Evolutionary conservation across 2,888 invertebrate genomes (phyloP).

Genomic region (Gibbula magus): DNA sequence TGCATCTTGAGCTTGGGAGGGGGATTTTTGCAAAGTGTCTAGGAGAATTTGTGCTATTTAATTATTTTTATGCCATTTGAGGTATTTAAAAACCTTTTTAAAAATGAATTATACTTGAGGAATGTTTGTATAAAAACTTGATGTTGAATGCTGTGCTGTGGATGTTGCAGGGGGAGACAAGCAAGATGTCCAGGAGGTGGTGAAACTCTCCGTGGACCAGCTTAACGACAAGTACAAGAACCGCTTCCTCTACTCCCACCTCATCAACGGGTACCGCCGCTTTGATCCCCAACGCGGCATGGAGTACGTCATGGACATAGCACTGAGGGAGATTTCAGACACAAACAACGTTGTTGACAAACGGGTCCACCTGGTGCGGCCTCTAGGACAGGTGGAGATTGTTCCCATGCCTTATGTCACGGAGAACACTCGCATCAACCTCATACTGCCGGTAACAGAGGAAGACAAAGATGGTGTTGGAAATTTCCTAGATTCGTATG

Average conservation of each 20-base stretch:
- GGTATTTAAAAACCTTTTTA: too few species aligned
- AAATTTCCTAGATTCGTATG: constrained; percentile 85
- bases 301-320: constrained; percentile 86
- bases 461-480: constrained; percentile 78
- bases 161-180: constrained; percentile 75
- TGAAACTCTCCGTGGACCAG: constrained; percentile 57
- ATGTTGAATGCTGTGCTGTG: too few species aligned
- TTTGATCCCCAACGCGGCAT: constrained; percentile 90
- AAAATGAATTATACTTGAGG: background rate
- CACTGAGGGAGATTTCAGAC: constrained; percentile 55
- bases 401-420: constrained; percentile 96
- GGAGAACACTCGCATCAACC: constrained; percentile 88
- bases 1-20: too few species aligned
- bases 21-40: too few species aligned
- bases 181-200: constrained; percentile 83
- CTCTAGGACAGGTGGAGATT: constrained; percentile 90
- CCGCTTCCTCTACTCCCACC: constrained; percentile 74
- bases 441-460: constrained; percentile 83
- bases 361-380: constrained; percentile 87
- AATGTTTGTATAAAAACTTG: background rate
- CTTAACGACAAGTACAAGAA: constrained; percentile 63
- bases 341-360: constrained; percentile 52
- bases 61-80: too few species aligned
- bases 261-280: constrained; percentile 83
- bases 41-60: too few species aligned